Base-by-base conservation (phyloP, 2,888 invertebrate species). In the Xylocampa areola region DNA sequence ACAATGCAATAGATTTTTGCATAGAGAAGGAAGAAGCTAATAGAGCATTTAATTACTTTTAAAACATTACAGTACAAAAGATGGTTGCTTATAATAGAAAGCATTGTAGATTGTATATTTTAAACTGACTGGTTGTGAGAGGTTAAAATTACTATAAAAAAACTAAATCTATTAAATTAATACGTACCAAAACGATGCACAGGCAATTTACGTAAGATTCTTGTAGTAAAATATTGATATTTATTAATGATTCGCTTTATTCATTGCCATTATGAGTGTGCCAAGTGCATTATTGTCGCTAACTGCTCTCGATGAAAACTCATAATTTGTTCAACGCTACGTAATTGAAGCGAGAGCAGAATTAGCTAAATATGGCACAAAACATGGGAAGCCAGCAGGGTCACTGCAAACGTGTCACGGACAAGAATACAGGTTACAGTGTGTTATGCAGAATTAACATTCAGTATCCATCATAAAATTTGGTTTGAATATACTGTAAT, bases 311-410 rank as follows among this genome's bases (percentile, higher is more conserved):
- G 19, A 14, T 37, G 32, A 37, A 33, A 39, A 40, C 43, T 16
- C 21, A 10, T 37, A 25, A 17, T 29, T 43, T 13, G 36, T 25
- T 36, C 14, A 14, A 35, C 29, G 33, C 25, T 10, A 54, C 25
- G 8, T 50, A 51, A 63, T 63, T 54, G 48, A 62, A 36, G 10
- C 57, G 21, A 58, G 59, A 64, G 54, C 63, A 33, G 27, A 51
- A 60, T 59, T 50, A 48, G 23, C 41, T 57, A 49, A 65, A 62
- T n/a, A n/a, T 60, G 17, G 43, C 44, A 53, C 57, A 49, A 32
- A 53, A 58, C 36, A 53, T 41, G 32, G 55, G 47, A 49, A 61
- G 39, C 21, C 17, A 17, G 8, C 60, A 57, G 37, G 63, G 71
- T 45, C 65, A 48, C 11, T 17, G 13, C 13, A 61, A 59, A 17